Conservation (phyloP, 2,797 vertebrate species). For the Sebastes paucispinis region DNA sequence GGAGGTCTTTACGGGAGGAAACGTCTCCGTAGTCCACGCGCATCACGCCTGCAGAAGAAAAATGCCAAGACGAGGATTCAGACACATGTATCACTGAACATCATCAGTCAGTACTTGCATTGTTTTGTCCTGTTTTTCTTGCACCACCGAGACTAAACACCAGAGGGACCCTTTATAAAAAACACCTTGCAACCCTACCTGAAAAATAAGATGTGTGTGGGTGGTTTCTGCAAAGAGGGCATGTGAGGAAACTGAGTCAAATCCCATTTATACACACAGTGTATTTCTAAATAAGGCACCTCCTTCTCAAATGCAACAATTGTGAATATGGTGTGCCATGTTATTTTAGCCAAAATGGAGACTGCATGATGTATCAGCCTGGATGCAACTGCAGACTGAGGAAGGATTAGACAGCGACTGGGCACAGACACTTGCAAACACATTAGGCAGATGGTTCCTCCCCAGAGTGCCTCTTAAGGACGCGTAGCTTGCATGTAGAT, state of each 20-base stretch:
- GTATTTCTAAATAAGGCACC: background rate
- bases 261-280: conserved; percentile 4
- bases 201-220: conserved; percentile 12
- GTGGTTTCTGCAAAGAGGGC: background rate
- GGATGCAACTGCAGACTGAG: conserved; percentile 34
- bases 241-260: background rate
- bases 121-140: background rate
- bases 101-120: background rate
- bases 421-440: conserved; percentile 63
- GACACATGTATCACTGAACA: background rate
- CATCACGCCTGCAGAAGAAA: conserved; percentile 87
- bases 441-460: conserved; percentile 72
- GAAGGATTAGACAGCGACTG: conserved; percentile 49
- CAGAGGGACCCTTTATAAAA: conserved; percentile 64
- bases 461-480: conserved; percentile 50
- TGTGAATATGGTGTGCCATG: background rate
- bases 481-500: conserved; percentile 49
- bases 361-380: conserved; percentile 37
- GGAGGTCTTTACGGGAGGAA: conserved; percentile 89
- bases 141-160: conserved; percentile 65
- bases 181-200: background rate
- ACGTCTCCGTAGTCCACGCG: conserved; percentile 97
- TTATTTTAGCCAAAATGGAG: conserved; percentile 25
- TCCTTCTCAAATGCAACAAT: conserved; percentile 3
- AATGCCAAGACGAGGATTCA: conserved; percentile 13